Evolutionary conservation across 2,888 invertebrate species (phyloP).

Genomic region (Drosophila acutilabella): DNA sequence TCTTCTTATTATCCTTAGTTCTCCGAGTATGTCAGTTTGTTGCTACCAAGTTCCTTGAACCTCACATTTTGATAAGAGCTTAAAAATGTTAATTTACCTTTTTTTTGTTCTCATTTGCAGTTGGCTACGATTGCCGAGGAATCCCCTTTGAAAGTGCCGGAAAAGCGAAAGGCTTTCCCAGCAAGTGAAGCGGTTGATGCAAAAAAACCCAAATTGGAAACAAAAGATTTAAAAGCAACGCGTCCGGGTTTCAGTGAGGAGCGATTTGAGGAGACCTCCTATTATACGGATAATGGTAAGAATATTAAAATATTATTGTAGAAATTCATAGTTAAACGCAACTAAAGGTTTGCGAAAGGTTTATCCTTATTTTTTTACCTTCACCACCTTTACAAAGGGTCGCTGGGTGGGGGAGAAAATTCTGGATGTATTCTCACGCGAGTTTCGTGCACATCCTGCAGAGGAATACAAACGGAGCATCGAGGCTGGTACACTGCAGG

Average conservation of each 20-base stretch:
- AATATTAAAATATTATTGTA: slow-evolving; percentile 1
- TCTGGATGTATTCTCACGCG: slow-evolving; percentile 95
- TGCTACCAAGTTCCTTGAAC: slow-evolving; percentile 29
- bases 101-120: slow-evolving; percentile 30
- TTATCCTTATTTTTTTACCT: slow-evolving; percentile 97
- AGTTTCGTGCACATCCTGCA: slow-evolving; percentile 96
- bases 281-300: slow-evolving; percentile 97
- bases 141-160: slow-evolving; percentile 13
- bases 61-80: slow-evolving; percentile 19
- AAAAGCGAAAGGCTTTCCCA: slow-evolving; percentile 51
- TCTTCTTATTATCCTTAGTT: slow-evolving; percentile 9
- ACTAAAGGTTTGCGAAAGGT: slow-evolving; percentile 93
- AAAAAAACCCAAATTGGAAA: slow-evolving; percentile 90
- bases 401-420: slow-evolving; percentile 97
- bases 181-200: slow-evolving; percentile 5
- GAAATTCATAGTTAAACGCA: slow-evolving; percentile 36
- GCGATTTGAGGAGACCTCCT: slow-evolving; percentile 96
- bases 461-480: slow-evolving; percentile 96
- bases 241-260: slow-evolving; percentile 96
- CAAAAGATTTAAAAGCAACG: slow-evolving; percentile 95
- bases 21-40: slow-evolving; percentile 7
- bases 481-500: slow-evolving; percentile 94
- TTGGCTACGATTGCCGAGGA: slow-evolving; percentile 21
- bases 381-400: slow-evolving; percentile 96
- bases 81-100: slow-evolving; percentile 21